Evolutionary conservation across 2,113 vertebrate species (phyloP).

Genomic region (Illadopsis cleaveri): DNA sequence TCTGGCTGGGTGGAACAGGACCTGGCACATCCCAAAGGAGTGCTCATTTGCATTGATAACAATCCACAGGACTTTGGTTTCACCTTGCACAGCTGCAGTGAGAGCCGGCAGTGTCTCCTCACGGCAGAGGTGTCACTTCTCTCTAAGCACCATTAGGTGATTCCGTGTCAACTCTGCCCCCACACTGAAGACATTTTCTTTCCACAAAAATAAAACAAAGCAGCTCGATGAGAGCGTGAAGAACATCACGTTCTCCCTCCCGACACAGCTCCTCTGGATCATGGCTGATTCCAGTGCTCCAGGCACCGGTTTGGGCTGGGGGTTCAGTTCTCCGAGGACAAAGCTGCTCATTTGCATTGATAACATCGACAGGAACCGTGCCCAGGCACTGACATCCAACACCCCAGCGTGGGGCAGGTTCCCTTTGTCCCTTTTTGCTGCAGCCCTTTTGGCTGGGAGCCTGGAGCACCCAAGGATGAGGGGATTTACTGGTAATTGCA

Average conservation of each 20-base stretch:
- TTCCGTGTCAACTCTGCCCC: background rate
- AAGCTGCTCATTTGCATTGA: background rate
- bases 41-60: too few relatives aligned
- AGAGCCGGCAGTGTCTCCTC: background rate
- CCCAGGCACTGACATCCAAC: background rate
- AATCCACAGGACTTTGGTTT: background rate
- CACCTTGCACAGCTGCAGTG: background rate
- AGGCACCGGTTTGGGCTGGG: background rate
- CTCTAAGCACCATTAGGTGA: background rate
- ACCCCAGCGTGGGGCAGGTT: background rate
- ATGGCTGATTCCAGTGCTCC: background rate
- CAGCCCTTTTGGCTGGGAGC: background rate
- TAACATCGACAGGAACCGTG: background rate
- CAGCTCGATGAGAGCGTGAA: background rate
- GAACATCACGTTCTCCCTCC: background rate
- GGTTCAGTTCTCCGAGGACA: background rate
- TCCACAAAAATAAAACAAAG: background rate
- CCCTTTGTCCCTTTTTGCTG: background rate
- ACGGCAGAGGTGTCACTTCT: background rate
- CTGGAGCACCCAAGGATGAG: background rate
- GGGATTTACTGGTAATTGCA: background rate
- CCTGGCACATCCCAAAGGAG: background rate
- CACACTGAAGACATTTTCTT: background rate
- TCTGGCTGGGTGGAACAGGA: fast-evolving
- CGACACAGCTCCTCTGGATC: background rate